A percentile compares a stretch with the other conserved stretches of the same genome.
Conservation (phyloP, 2,888 invertebrate species). For the Lordiphosa andalusiaca region DNA sequence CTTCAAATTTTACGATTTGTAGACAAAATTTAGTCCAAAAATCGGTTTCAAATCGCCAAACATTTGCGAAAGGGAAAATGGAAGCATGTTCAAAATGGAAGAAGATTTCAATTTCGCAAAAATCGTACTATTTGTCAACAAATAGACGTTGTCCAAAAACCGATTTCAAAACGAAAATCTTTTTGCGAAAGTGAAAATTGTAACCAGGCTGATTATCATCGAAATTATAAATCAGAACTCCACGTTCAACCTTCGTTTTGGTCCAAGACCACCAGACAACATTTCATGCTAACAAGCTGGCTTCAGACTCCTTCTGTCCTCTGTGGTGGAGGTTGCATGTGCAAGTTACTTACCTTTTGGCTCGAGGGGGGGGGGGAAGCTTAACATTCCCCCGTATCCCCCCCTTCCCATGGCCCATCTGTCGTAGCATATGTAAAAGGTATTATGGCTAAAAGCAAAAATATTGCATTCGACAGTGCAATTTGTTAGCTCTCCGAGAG, state of each 20-base stretch:
- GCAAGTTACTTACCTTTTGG: slow-evolving; percentile 61
- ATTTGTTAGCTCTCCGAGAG: slow-evolving; percentile 61
- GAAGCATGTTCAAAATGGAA: too few relatives aligned
- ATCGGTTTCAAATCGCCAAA: too few relatives aligned
- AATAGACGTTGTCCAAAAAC: too few relatives aligned
- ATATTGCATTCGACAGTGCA: slow-evolving; percentile 77
- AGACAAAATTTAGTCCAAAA: too few relatives aligned
- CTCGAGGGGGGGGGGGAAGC: slow-evolving; percentile 28
- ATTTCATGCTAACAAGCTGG: slow-evolving; percentile 73
- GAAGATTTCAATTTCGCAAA: too few relatives aligned
- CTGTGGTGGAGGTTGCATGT: slow-evolving; percentile 32
- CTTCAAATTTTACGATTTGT: too few relatives aligned
- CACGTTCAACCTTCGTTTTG: slow-evolving; percentile 6
- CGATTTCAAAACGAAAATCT: too few relatives aligned
- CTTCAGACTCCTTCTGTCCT: slow-evolving; percentile 7
- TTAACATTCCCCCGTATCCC: slow-evolving; percentile 25
- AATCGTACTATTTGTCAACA: too few relatives aligned
- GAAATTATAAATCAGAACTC: too few relatives aligned
- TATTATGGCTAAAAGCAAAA: slow-evolving; percentile 74
- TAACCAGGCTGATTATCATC: too few relatives aligned
- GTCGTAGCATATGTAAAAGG: slow-evolving; percentile 74
- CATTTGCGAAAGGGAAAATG: too few relatives aligned
- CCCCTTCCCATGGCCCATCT: slow-evolving; percentile 23
- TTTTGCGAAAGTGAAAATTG: too few relatives aligned
- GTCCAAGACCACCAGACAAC: slow-evolving; percentile 52